These are phyloP conservation scores for Myodes glareolus DNA, from an alignment of 2,113 vertebrate species.

Conservation along the genomic window DNA sequence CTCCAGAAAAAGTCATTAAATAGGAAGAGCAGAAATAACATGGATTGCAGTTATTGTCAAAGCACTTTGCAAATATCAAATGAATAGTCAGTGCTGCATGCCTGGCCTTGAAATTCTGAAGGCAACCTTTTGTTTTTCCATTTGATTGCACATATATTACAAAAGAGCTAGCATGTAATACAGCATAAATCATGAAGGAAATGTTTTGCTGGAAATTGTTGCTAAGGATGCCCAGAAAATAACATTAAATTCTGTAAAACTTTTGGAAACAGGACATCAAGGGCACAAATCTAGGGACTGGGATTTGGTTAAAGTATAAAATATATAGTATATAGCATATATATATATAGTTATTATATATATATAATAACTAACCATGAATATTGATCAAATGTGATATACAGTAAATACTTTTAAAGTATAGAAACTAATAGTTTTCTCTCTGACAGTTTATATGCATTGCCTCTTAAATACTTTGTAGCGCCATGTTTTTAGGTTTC, in stretches of 20 bases:
- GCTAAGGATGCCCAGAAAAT: neutral
- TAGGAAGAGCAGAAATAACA: slow-evolving; percentile 52
- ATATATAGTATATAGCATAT: neutral
- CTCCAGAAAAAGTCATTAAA: slow-evolving; percentile 67
- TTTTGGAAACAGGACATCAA: neutral
- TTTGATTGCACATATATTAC: slow-evolving; percentile 20
- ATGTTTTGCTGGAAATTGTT: neutral
- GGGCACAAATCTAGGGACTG: neutral
- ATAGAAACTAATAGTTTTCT: neutral
- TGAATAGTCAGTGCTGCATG: slow-evolving; percentile 1
- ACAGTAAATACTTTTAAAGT: neutral
- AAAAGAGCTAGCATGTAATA: neutral
- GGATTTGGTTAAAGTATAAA: neutral
- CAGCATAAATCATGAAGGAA: neutral
- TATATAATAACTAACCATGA: neutral
- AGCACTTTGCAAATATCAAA: slow-evolving; percentile 69
- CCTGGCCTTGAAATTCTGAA: slow-evolving; percentile 59
- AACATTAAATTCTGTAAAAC: neutral
- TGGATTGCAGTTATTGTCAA: slow-evolving; percentile 51
- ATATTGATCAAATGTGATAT: neutral
- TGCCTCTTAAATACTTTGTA: neutral
- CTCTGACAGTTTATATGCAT: neutral
- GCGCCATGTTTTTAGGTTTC: neutral
- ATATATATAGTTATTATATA: too few species aligned
- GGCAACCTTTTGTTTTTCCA: slow-evolving; percentile 32